phyloP scores from a whole-genome alignment of 2,888 invertebrate species.

The Operophtera brumata region DNA sequence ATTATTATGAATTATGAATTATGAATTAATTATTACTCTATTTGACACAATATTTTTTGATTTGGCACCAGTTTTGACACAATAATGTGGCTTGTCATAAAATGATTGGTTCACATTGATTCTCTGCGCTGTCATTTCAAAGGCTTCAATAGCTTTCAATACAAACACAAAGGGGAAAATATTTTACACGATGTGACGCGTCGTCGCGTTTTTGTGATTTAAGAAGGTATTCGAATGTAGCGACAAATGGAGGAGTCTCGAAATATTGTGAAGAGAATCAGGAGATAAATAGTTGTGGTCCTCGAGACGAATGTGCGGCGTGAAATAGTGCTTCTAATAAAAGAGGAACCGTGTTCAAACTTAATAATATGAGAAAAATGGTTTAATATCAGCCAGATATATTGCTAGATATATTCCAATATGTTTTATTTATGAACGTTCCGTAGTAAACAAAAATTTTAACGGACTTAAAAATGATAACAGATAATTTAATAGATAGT shows the following conservation, averaged over 20 bases:
- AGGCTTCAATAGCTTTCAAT: not conserved
- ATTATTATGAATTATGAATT: too few species aligned
- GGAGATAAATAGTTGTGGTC: constrained; percentile 1
- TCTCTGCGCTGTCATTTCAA: too few species aligned
- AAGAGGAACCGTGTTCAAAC: not conserved
- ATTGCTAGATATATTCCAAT: too few species aligned
- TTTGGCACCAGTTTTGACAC: too few species aligned
- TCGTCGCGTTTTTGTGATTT: not conserved
- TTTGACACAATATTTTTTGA: too few species aligned
- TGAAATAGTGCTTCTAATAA: constrained; percentile 4
- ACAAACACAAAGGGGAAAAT: not conserved
- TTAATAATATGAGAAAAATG: not conserved
- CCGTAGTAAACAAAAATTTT: too few species aligned
- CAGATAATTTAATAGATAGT: too few species aligned
- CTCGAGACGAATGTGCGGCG: not conserved
- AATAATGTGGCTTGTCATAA: too few species aligned
- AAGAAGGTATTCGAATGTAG: constrained; percentile 3
- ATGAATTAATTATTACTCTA: too few species aligned
- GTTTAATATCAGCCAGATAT: not conserved
- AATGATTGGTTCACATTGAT: too few species aligned
- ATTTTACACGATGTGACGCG: constrained; percentile 5
- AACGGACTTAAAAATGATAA: too few species aligned
- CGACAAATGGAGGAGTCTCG: constrained; percentile 2
- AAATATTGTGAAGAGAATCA: constrained; percentile 2
- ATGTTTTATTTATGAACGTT: too few species aligned